Conservation (phyloP, 2,888 invertebrate species). For the Amiota communis region DNA sequence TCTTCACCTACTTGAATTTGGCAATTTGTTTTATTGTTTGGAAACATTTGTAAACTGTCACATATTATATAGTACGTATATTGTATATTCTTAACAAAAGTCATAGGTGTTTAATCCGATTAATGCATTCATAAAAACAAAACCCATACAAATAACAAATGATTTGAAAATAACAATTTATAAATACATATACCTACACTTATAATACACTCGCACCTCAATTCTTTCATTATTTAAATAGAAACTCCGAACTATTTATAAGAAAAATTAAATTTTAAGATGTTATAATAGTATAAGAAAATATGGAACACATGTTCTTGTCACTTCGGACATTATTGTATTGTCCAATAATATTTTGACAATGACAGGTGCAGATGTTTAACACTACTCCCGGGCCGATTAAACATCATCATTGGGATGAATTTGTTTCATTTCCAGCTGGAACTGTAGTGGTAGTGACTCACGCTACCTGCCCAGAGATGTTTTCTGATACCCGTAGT, state of each 20-base stretch:
- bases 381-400: background rate
- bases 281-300: background rate
- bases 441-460: too few species aligned
- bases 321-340: constrained; percentile 61
- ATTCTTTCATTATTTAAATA: too few species aligned
- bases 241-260: too few species aligned
- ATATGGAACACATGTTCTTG: constrained; percentile 68
- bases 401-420: background rate
- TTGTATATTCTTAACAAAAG: background rate
- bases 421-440: too few species aligned
- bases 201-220: constrained; percentile 51
- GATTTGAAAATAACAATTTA: background rate
- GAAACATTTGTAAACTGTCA: constrained; percentile 68
- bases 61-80: too few species aligned
- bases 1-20: constrained; percentile 37
- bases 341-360: background rate
- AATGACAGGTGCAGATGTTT: constrained; percentile 18
- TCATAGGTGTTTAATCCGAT: constrained; percentile 21
- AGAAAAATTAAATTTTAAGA: background rate
- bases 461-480: too few species aligned
- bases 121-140: background rate
- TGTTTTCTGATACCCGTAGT: too few species aligned
- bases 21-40: constrained; percentile 64
- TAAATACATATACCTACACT: too few species aligned
- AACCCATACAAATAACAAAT: background rate